Evolutionary conservation across 2,888 invertebrate genomes (phyloP).

Genomic region (Rhopalosiphum nymphaeae): DNA sequence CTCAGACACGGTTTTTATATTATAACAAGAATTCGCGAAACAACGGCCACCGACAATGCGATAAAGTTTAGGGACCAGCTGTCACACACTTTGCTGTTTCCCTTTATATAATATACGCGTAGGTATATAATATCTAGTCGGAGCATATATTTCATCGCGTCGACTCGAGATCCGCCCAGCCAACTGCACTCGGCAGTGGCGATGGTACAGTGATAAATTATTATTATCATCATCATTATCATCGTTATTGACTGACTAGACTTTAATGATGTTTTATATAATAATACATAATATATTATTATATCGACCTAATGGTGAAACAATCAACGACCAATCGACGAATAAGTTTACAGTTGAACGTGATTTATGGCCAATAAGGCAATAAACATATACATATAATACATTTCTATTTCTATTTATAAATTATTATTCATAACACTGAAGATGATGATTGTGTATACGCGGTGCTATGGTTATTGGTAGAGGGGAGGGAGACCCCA

Average conservation of each 20-base stretch:
- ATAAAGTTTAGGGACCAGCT: slow-evolving; percentile 27
- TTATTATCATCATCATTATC: neutral
- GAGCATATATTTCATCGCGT: slow-evolving; percentile 37
- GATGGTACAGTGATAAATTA: slow-evolving; percentile 28
- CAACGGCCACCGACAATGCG: neutral
- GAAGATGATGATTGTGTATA: neutral
- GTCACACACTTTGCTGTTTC: slow-evolving; percentile 17
- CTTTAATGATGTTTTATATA: neutral
- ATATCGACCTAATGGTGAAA: neutral
- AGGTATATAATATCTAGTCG: neutral
- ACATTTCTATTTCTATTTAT: neutral
- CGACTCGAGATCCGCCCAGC: slow-evolving; percentile 24
- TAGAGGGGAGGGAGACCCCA: neutral
- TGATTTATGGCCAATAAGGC: slow-evolving; percentile 17
- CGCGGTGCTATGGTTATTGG: neutral
- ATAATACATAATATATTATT: neutral
- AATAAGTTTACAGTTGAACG: slow-evolving; percentile 25
- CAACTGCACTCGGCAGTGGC: slow-evolving; percentile 10
- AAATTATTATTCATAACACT: neutral
- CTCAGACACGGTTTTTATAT: neutral
- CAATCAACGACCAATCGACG: neutral
- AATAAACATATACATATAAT: neutral
- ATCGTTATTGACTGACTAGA: slow-evolving; percentile 35
- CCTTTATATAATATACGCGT: neutral
- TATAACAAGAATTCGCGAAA: neutral